Conservation (phyloP, 1,140 invertebrate species). For the Diabrotica undecimpunctata region DNA sequence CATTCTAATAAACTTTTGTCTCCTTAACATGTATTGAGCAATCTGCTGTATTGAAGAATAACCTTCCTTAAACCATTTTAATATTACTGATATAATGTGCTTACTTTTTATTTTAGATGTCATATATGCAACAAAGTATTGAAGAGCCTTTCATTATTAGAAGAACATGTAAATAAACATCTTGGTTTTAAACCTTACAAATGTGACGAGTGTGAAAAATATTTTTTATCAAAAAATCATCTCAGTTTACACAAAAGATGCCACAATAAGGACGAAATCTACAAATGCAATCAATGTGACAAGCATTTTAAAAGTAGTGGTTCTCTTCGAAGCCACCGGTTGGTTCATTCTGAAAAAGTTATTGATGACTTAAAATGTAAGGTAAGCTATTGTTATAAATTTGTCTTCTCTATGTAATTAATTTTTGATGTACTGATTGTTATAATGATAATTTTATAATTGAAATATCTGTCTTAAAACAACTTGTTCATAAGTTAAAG, state of each 20-base stretch:
- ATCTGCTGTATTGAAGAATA: not conserved
- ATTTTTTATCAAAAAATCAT: constrained; percentile 55
- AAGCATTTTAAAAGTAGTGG: constrained; percentile 32
- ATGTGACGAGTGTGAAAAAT: constrained; percentile 59
- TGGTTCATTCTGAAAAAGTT: constrained; percentile 31
- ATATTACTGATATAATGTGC: not conserved
- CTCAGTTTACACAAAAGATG: constrained; percentile 54
- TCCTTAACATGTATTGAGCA: not conserved
- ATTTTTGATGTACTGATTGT: no score
- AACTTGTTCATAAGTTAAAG: no score
- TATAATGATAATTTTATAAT: no score
- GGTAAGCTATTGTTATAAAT: constrained; percentile 27
- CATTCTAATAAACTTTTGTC: not conserved
- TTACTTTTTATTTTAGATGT: constrained; percentile 31
- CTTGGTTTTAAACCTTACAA: constrained; percentile 66
- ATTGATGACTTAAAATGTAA: constrained; percentile 32
- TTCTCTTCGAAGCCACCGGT: constrained; percentile 33
- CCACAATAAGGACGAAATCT: constrained; percentile 42
- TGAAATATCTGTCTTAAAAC: no score
- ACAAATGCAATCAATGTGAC: constrained; percentile 35
- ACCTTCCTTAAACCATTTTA: not conserved
- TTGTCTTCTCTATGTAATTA: no score
- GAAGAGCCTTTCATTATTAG: constrained; percentile 51
- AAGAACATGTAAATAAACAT: constrained; percentile 63
- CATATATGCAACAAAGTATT: constrained; percentile 46